Base-by-base conservation (phyloP, 2,797 vertebrate species). In the Dipus sagitta region DNA sequence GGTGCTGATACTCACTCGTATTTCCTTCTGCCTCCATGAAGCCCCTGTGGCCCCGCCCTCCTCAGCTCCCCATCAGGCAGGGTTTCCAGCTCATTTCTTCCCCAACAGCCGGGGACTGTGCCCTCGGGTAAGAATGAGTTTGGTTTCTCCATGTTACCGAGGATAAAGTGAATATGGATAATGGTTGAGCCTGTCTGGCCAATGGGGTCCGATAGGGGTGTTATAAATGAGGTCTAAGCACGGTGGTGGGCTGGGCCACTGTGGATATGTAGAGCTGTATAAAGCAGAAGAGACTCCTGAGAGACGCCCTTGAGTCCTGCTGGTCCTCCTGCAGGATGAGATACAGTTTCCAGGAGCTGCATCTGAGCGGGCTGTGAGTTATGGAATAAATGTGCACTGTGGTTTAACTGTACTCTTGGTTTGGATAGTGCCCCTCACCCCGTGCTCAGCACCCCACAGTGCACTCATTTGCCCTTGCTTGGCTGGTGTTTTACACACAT, bases 311-410 rank as follows among this genome's bases (percentile, higher is more conserved):
- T 64, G 52, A 81, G 26, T 75, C 32, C n/a, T 17, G 64, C 72
- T n/a, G 54, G 4, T 42, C 47, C 26, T 74, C 38, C n/a, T 72
- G n/a, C 62, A 80, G 23, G 26, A 30, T 21, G 92, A 70, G 64
- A 42, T 47, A 32, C 5, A 13, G 87, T 91, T 95, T 87, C 70
- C 76, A 90, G 72, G 54, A 93, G 54, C 23, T 42, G n/a, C 58
- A 26, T 77, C 38, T 80, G 86, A 90, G 54, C 26, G 32, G 38
- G n/a, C 70, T 86, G 68, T 93, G 74, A 88, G 62, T 84, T 94
- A 54, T 6, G 30, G 65, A 68, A 42, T 91, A 52, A 90, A 62
- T 86, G 21, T 74, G 13, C 72, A n/a, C 76, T 90, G 68, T 77
- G 30, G 93, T 83, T 81, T 87, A 81, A 86, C 54, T 1, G 12